These are phyloP conservation scores for Eulemur mongoz DNA, from an alignment of 2,797 vertebrate species.

Conservation along the genomic window DNA sequence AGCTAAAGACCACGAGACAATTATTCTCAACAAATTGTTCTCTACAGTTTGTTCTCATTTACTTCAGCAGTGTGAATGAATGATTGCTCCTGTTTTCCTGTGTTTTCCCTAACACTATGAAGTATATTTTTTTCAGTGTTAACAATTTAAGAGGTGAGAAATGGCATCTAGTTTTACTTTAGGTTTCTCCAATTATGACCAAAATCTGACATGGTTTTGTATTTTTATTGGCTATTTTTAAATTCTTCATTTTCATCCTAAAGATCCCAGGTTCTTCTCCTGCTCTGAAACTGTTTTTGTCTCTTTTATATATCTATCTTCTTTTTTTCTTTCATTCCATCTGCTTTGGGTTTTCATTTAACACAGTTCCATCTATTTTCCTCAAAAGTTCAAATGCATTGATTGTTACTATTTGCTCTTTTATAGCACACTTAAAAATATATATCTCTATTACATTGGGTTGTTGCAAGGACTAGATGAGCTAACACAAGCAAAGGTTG, in stretches of 20 bases:
- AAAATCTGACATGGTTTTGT: not conserved
- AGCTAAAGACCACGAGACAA: not conserved
- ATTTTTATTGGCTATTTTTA: not conserved
- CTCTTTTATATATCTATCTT: not conserved
- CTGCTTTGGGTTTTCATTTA: not conserved
- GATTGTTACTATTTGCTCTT: not conserved
- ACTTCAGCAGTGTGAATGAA: not conserved
- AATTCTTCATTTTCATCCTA: not conserved
- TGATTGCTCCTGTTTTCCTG: not conserved
- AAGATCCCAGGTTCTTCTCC: not conserved
- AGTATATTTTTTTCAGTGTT: not conserved
- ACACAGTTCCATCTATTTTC: not conserved
- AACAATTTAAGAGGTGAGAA: not conserved
- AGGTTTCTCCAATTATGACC: not conserved
- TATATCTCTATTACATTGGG: not conserved
- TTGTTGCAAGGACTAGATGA: not conserved
- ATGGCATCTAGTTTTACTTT: not conserved
- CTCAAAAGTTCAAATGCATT: not conserved
- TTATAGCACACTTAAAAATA: not conserved
- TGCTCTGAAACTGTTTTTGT: not conserved
- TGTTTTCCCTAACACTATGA: not conserved
- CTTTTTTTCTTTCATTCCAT: not conserved
- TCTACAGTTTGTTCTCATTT: not conserved
- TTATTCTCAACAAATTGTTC: not conserved
- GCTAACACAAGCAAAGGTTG: not conserved